Conservation (phyloP, 2,113 vertebrate species). For the Tinamus guttatus region DNA sequence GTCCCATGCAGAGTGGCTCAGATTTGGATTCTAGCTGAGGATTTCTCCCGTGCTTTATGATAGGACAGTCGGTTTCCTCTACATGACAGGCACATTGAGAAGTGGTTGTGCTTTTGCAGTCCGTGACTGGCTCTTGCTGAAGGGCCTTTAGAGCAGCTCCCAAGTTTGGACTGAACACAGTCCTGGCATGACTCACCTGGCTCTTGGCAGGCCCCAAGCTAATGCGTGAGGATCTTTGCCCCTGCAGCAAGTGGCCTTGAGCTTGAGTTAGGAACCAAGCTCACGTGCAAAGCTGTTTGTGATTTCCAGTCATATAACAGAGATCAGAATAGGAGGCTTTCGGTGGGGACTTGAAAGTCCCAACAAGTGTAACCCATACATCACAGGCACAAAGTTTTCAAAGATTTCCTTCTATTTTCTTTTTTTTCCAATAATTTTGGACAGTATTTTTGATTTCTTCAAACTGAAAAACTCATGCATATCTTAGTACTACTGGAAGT, state of each 20-base stretch:
- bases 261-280: neutral
- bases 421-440: neutral
- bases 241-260: neutral
- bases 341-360: neutral
- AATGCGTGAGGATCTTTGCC: neutral
- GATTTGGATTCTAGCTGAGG: neutral
- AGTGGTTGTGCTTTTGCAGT: neutral
- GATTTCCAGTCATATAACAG: neutral
- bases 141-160: neutral
- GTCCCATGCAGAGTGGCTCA: neutral
- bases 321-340: neutral
- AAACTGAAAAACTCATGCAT: neutral
- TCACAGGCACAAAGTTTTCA: neutral
- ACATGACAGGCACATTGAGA: fast-evolving
- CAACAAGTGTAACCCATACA: neutral
- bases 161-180: neutral
- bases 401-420: neutral
- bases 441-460: neutral
- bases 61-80: fast-evolving
- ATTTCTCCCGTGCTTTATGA: neutral
- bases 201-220: neutral
- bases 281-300: neutral
- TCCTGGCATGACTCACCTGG: neutral
- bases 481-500: fast-evolving
- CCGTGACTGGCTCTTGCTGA: neutral